These are phyloP conservation scores for Odontomachus brunneus DNA, from an alignment of 1,140 invertebrate genomes.

Conservation along the genomic window DNA sequence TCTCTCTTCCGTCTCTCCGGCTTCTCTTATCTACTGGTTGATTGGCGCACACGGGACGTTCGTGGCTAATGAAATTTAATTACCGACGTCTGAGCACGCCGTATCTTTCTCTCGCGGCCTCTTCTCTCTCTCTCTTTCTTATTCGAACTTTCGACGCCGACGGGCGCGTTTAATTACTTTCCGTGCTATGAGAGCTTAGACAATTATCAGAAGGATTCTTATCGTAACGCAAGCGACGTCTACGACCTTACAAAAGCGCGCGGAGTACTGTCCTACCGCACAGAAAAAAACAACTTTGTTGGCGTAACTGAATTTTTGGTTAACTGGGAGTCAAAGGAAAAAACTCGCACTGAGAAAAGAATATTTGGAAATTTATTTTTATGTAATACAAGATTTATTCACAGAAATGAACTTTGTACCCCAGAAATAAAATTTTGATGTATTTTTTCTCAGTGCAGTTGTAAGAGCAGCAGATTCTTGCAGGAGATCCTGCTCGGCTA, in stretches of 20 bases:
- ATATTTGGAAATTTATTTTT: too few relatives aligned
- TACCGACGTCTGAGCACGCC: constrained; percentile 30
- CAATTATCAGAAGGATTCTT: constrained; percentile 20
- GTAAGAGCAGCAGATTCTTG: too few relatives aligned
- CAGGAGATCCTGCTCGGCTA: too few relatives aligned
- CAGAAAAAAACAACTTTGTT: too few relatives aligned
- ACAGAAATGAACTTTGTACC: too few relatives aligned
- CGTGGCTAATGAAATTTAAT: constrained; percentile 65
- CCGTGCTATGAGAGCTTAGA: background rate
- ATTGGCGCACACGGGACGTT: constrained; percentile 49
- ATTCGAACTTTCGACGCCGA: constrained; percentile 8
- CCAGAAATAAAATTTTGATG: too few relatives aligned
- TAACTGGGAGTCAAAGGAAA: too few relatives aligned
- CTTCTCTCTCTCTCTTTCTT: background rate
- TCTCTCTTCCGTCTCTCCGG: background rate
- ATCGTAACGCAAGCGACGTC: constrained; percentile 37
- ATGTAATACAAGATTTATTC: too few relatives aligned
- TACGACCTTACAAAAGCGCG: background rate
- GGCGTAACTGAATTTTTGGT: too few relatives aligned
- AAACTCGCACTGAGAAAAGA: too few relatives aligned
- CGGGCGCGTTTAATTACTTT: constrained; percentile 52
- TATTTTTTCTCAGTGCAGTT: too few relatives aligned
- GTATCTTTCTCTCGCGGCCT: constrained; percentile 11
- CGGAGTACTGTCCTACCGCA: too few relatives aligned
- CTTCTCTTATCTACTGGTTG: constrained; percentile 38